phyloP scores from a whole-genome alignment of 2,888 invertebrate species.

The Creontiades dilutus region DNA sequence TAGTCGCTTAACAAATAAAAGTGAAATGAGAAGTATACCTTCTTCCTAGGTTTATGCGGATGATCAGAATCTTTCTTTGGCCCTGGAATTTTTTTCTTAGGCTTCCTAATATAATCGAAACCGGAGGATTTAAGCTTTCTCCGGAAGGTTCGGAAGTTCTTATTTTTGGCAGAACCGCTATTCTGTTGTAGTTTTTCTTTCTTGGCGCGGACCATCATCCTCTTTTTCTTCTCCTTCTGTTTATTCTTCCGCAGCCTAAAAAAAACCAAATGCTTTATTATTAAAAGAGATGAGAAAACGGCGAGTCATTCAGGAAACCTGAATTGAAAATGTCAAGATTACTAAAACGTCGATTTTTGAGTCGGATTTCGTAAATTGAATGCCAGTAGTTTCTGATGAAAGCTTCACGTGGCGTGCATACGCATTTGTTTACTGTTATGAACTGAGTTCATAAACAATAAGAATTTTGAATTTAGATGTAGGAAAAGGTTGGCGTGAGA shows the following conservation, averaged over 20 bases:
- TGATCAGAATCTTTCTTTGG: slow-evolving; percentile 80
- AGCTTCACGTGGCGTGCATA: too few relatives aligned
- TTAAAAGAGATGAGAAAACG: too few relatives aligned
- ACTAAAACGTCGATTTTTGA: too few relatives aligned
- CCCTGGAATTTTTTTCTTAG: slow-evolving; percentile 85
- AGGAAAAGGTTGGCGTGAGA: too few relatives aligned
- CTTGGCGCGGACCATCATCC: slow-evolving; percentile 51
- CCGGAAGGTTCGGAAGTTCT: slow-evolving; percentile 77
- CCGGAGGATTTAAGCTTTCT: slow-evolving; percentile 88
- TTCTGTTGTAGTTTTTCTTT: slow-evolving; percentile 56
- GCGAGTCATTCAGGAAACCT: too few relatives aligned
- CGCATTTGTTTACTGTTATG: too few relatives aligned
- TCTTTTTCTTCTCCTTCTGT: slow-evolving; percentile 65
- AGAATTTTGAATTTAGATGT: too few relatives aligned
- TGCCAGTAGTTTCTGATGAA: too few relatives aligned
- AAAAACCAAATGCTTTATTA: not conserved
- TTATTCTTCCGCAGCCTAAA: slow-evolving; percentile 69
- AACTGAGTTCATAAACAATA: too few relatives aligned
- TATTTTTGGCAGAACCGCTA: slow-evolving; percentile 69
- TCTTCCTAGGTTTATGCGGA: slow-evolving; percentile 78
- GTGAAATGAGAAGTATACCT: slow-evolving; percentile 75
- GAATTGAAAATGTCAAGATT: too few relatives aligned
- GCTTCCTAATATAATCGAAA: slow-evolving; percentile 93
- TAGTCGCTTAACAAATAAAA: too few relatives aligned
- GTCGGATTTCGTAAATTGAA: too few relatives aligned